phyloP scores from a whole-genome alignment of 64 coral and sea anemone species.

The Orbicella faveolata region DNA sequence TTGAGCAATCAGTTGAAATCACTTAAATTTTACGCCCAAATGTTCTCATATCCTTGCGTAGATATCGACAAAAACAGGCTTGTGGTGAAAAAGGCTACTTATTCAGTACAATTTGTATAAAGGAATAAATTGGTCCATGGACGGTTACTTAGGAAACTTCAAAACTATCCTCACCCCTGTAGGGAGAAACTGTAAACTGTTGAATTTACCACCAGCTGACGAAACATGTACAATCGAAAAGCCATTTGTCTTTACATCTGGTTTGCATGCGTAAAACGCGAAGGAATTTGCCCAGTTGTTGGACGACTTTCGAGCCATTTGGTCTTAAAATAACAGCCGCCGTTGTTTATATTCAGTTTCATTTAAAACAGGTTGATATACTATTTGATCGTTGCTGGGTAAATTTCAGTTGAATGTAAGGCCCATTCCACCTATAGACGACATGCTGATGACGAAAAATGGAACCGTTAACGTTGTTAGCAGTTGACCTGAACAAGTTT shows the following conservation, averaged over 20 bases:
- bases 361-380: too few species aligned
- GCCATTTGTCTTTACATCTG: neutral
- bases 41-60: neutral
- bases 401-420: too few species aligned
- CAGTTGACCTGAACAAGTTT: too few species aligned
- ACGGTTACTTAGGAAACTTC: conserved; percentile 35
- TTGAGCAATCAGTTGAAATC: neutral
- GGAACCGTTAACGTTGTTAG: too few species aligned
- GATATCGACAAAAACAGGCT: neutral
- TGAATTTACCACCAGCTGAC: neutral
- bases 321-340: too few species aligned
- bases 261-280: neutral
- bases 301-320: neutral
- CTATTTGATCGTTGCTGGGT: too few species aligned
- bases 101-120: neutral
- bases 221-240: neutral
- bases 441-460: too few species aligned
- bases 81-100: neutral
- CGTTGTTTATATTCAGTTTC: too few species aligned
- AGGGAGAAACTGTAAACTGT: neutral
- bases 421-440: too few species aligned
- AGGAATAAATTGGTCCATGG: neutral
- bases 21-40: neutral
- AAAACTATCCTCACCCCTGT: conserved; percentile 13
- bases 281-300: neutral